Conservation (phyloP, 2,888 invertebrate species). For the Autographa pulchrina region DNA sequence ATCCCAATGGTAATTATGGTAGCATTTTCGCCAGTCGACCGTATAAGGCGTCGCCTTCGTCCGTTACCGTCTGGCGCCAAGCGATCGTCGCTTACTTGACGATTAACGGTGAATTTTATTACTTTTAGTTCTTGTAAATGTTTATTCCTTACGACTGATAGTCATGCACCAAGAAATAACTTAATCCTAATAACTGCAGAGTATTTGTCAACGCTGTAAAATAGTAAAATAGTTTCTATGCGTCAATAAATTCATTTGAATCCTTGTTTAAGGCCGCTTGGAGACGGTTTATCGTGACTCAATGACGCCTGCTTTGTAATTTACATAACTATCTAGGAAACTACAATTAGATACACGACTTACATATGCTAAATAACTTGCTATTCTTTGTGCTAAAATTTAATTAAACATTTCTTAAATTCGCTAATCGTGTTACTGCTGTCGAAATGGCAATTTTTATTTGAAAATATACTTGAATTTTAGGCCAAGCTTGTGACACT, state of each 20-base stretch:
- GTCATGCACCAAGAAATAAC: constrained; percentile 12
- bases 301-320: constrained; percentile 44
- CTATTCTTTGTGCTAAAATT: not conserved
- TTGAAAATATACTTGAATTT: constrained; percentile 18
- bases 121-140: constrained; percentile 40
- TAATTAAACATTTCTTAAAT: not conserved
- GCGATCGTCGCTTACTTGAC: constrained; percentile 55
- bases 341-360: constrained; percentile 15
- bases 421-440: too few relatives aligned
- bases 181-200: constrained; percentile 23
- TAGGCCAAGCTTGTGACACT: constrained; percentile 6
- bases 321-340: constrained; percentile 46
- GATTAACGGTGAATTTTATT: constrained; percentile 70
- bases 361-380: constrained; percentile 14
- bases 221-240: constrained; percentile 23
- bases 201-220: constrained; percentile 19
- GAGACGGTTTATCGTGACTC: constrained; percentile 33
- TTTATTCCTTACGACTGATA: constrained; percentile 30
- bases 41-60: constrained; percentile 62
- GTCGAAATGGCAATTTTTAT: constrained; percentile 16
- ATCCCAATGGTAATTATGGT: constrained; percentile 55
- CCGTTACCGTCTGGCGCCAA: constrained; percentile 74
- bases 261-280: constrained; percentile 20
- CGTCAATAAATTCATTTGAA: constrained; percentile 21
- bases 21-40: constrained; percentile 50